A percentile compares a stretch with the other conserved stretches of the same genome.
phyloP scores from a whole-genome alignment of 2,113 vertebrate genomes.

The Clupea harengus region DNA sequence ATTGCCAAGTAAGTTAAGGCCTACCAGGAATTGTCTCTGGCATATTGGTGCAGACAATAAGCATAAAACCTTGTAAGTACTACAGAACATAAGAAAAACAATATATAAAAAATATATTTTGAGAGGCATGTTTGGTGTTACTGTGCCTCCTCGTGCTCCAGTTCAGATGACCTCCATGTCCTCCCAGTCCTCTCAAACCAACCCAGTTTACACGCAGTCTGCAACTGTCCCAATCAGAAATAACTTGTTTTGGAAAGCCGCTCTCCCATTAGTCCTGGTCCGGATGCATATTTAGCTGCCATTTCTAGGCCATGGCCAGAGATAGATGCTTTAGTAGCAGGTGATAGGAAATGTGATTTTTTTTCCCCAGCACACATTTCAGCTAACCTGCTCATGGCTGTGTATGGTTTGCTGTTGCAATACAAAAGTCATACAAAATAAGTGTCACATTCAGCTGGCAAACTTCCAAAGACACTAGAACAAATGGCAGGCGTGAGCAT shows the following conservation, averaged over 20 bases:
- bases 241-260: constrained; percentile 14
- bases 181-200: not conserved
- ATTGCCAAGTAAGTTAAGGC: no score
- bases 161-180: not conserved
- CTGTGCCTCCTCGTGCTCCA: not conserved
- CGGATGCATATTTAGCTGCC: constrained; percentile 21
- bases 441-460: not conserved
- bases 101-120: no score
- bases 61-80: no score
- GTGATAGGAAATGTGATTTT: not conserved
- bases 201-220: not conserved
- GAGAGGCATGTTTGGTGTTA: not conserved
- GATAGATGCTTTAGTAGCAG: not conserved
- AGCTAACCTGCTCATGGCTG: not conserved
- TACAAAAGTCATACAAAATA: not conserved
- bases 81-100: no score
- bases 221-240: not conserved
- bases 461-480: not conserved
- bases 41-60: no score
- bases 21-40: no score
- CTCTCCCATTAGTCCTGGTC: constrained; percentile 13
- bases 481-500: not conserved
- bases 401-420: not conserved
- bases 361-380: not conserved
- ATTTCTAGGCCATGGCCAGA: constrained; percentile 20